Evolutionary conservation across 2,888 invertebrate species (phyloP).

Genomic region (Adela reaumurella): DNA sequence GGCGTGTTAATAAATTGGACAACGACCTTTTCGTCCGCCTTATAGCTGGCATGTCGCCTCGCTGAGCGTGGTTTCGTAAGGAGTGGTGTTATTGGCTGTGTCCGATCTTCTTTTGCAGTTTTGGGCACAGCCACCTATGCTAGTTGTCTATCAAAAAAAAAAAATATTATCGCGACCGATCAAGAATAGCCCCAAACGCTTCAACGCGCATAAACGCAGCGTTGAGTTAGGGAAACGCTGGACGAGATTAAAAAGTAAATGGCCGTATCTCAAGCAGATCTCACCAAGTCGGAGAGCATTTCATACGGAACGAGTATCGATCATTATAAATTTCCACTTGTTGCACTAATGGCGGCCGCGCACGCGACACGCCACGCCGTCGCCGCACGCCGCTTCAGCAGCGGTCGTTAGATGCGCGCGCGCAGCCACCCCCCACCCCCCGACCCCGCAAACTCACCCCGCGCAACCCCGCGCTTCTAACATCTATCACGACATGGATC

Average conservation of each 20-base stretch:
- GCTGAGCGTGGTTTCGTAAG: too few species aligned
- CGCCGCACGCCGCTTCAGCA: too few species aligned
- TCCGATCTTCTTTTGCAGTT: too few species aligned
- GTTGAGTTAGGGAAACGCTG: background rate
- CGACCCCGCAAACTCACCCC: background rate
- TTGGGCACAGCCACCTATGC: too few species aligned
- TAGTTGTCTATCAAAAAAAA: too few species aligned
- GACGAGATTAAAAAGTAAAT: background rate
- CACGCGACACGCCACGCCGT: constrained; percentile 34
- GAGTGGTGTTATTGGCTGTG: too few species aligned
- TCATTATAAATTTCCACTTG: constrained; percentile 49
- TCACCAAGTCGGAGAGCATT: constrained; percentile 13
- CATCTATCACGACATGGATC: background rate
- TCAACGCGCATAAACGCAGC: too few species aligned
- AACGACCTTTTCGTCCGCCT: too few species aligned
- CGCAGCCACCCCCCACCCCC: background rate
- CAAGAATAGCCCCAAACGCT: too few species aligned
- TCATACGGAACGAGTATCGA: constrained; percentile 41
- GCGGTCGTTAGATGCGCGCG: background rate
- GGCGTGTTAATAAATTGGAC: too few species aligned
- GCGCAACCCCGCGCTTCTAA: background rate
- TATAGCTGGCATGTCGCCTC: too few species aligned
- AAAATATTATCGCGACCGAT: too few species aligned
- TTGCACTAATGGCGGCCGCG: constrained; percentile 43
- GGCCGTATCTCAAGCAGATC: background rate